Conservation (phyloP, 1,140 invertebrate species). For the Drosophila kohkoa region DNA sequence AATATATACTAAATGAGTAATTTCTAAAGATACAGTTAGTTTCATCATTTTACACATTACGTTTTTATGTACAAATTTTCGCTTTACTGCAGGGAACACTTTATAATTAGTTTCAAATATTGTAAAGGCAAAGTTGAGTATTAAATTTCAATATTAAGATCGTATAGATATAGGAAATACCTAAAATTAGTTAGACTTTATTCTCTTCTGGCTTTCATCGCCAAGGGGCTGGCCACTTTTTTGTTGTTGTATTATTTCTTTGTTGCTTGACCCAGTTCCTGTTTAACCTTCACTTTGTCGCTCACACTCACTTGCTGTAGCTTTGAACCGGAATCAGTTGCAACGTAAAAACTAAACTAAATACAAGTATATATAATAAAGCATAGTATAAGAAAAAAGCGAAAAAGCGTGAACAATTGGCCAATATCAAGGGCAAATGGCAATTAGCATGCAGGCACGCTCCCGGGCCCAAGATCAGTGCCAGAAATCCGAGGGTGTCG, state of each 20-base stretch:
- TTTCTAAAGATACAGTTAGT: too few relatives aligned
- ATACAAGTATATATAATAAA: constrained; percentile 1
- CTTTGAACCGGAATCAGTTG: constrained; percentile 36
- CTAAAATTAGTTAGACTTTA: neutral
- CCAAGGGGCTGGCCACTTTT: constrained; percentile 3
- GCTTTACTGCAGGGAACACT: too few relatives aligned
- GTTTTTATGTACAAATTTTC: too few relatives aligned
- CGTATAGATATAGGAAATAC: too few relatives aligned
- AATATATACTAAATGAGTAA: too few relatives aligned
- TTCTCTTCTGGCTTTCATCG: neutral
- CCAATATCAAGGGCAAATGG: constrained; percentile 47
- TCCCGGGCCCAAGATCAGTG: constrained; percentile 24
- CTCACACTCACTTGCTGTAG: constrained; percentile 2
- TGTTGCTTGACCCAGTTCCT: constrained; percentile 40
- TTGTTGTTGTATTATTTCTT: too few relatives aligned
- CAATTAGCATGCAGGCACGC: constrained; percentile 42
- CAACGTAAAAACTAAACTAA: constrained; percentile 1
- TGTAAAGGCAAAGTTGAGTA: too few relatives aligned
- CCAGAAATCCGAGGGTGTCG: constrained; percentile 14
- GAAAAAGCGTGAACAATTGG: constrained; percentile 24
- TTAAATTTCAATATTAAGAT: too few relatives aligned
- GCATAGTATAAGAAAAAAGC: neutral
- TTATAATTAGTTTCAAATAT: too few relatives aligned
- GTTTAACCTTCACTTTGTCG: constrained; percentile 28
- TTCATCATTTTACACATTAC: too few relatives aligned